Percentiles rank a stretch among this genome's conserved stretches.
These are phyloP conservation scores for Bimastos eiseni DNA, from an alignment of 2,888 invertebrate genomes.

Conservation along the genomic window DNA sequence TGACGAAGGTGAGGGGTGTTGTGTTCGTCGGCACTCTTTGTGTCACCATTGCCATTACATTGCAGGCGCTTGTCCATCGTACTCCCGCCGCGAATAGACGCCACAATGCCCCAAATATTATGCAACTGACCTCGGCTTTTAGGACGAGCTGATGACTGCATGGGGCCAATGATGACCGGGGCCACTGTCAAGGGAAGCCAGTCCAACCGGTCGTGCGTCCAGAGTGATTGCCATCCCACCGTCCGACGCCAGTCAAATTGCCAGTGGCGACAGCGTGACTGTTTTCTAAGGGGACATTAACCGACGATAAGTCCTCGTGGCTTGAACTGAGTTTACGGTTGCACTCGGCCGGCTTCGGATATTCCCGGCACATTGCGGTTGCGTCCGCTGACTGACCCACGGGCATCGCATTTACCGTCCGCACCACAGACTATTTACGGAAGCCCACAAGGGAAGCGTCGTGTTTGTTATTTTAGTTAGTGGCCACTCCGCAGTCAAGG, in stretches of 20 bases:
- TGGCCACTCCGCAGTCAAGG: not conserved
- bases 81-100: not conserved
- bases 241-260: not conserved
- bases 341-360: not conserved
- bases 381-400: not conserved
- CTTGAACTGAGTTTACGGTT: constrained; percentile 1
- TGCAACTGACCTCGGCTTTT: not conserved
- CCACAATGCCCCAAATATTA: not conserved
- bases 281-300: constrained; percentile 13
- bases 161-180: too few relatives aligned
- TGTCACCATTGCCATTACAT: not conserved
- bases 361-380: not conserved
- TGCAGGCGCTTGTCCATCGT: not conserved
- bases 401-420: not conserved
- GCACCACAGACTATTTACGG: not conserved
- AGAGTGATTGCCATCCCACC: not conserved
- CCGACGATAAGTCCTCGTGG: not conserved
- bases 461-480: not conserved
- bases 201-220: not conserved
- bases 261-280: not conserved
- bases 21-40: not conserved
- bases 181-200: not conserved
- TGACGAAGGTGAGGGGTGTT: not conserved
- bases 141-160: not conserved
- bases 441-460: not conserved